These are phyloP conservation scores for Melanogrammus aeglefinus DNA, from an alignment of 2,797 vertebrate species.

Conservation along the genomic window DNA sequence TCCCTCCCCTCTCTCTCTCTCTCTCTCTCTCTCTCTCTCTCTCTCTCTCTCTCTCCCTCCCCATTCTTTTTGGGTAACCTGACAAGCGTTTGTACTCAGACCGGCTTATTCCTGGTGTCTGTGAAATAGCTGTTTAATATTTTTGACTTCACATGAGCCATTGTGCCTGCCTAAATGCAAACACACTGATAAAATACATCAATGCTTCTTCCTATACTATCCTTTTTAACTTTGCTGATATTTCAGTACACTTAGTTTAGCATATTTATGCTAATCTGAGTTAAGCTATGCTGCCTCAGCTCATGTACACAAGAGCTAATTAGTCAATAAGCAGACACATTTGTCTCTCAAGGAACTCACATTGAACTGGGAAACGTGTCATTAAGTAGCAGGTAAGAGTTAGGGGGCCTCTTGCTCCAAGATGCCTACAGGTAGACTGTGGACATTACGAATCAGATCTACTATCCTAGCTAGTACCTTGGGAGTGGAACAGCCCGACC, in stretches of 20 bases:
- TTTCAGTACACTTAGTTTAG: background rate
- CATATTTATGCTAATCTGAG: background rate
- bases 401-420: background rate
- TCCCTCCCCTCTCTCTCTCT: background rate
- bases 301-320: too few relatives aligned
- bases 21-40: too few relatives aligned
- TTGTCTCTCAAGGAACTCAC: background rate
- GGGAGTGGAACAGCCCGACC: background rate
- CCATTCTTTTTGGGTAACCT: background rate
- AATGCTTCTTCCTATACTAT: background rate
- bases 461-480: background rate
- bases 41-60: background rate
- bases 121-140: background rate
- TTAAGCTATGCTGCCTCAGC: background rate
- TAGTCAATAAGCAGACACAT: background rate
- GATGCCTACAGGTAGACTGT: background rate
- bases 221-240: background rate
- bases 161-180: background rate
- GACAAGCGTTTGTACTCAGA: background rate
- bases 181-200: too few relatives aligned
- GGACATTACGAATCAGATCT: background rate
- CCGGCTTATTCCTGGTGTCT: background rate
- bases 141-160: background rate
- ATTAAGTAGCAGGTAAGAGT: background rate
- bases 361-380: background rate